Base-by-base conservation (phyloP, 23 tunicate genomes). In the Halocynthia roretzi region DNA sequence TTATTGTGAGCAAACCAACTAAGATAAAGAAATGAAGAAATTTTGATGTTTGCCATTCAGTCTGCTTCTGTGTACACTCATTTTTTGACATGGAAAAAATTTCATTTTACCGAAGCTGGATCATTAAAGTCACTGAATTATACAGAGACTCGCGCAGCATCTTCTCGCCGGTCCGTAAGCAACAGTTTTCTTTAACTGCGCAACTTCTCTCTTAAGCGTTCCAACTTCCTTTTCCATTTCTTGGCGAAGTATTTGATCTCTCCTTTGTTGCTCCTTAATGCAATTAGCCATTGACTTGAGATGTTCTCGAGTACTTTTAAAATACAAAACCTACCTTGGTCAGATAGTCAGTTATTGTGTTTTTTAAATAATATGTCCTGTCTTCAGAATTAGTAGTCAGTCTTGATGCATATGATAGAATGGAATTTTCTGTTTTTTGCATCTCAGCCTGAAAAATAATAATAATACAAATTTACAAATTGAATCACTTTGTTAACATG, bases 121-220 rank as follows among this genome's bases (percentile, higher is more conserved):
- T 31, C 4, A 31, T 31, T 31, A 31, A 31, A 31, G 2, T 65
- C 70, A 65, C 70, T 20, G 9, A 10, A 65, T 65, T 20, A 48
- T 10, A 15, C 70, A 65, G 48, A 65, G 22, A 15, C 70, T 65
- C 5, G 70, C 70, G 31, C 70, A 65, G 19, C 70, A 65, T 15
- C 70, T 65, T 65, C 70, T 65, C 31, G 70, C 70, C 9, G 70
- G 70, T 9, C 70, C 19, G 31, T 65, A 65, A 5, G 48, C 70
- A 0, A 65, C 19, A 65, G 48, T 65, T 65, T 65, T 65, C 19
- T 71, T 71, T 8, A 89, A 40, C 58, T 84, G 85, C 10, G 80
- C 85, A 6, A 89, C 18, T 58, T 89, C 96, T 23, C 96, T 85
- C 15, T 68, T 52, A 44, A 89, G 51, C 40, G 96, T 89, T 22